A percentile compares a stretch with the other conserved stretches of the same genome.
Evolutionary conservation across 2,888 invertebrate genomes (phyloP).

Genomic region (Theristus sp.): DNA sequence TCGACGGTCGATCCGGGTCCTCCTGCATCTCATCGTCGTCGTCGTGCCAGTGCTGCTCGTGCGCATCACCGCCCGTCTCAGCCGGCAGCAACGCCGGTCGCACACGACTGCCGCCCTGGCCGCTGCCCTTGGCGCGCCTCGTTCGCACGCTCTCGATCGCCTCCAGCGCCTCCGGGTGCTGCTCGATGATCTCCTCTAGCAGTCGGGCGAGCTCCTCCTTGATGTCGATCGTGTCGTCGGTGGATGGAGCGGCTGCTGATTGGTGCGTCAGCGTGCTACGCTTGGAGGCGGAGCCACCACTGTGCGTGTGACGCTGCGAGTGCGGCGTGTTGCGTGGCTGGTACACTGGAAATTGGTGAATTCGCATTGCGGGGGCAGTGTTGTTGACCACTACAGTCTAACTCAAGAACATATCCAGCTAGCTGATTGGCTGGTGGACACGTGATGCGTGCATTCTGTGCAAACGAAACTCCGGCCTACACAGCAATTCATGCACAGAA

Average conservation of each 20-base stretch:
- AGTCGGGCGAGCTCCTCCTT: slow-evolving; percentile 22
- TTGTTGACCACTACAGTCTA: too few species aligned
- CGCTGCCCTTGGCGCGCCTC: slow-evolving; percentile 9
- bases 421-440: too few species aligned
- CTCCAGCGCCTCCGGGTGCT: slow-evolving; percentile 25
- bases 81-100: neutral
- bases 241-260: neutral
- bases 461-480: too few species aligned
- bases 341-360: too few species aligned
- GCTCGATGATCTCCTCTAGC: slow-evolving; percentile 25
- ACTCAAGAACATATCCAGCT: too few species aligned
- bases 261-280: neutral
- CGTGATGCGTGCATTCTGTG: too few species aligned
- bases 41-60: too few species aligned
- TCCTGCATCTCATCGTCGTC: neutral
- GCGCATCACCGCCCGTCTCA: too few species aligned
- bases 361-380: too few species aligned
- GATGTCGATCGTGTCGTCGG: slow-evolving; percentile 12
- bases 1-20: neutral
- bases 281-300: neutral
- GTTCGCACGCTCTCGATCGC: slow-evolving; percentile 23
- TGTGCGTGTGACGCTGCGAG: neutral
- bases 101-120: neutral
- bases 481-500: too few species aligned
- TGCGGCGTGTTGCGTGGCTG: too few species aligned